A percentile compares a stretch with the other conserved stretches of the same genome.
Conservation (phyloP, 2,797 vertebrate genomes). For the Bucorvus abyssinicus region DNA sequence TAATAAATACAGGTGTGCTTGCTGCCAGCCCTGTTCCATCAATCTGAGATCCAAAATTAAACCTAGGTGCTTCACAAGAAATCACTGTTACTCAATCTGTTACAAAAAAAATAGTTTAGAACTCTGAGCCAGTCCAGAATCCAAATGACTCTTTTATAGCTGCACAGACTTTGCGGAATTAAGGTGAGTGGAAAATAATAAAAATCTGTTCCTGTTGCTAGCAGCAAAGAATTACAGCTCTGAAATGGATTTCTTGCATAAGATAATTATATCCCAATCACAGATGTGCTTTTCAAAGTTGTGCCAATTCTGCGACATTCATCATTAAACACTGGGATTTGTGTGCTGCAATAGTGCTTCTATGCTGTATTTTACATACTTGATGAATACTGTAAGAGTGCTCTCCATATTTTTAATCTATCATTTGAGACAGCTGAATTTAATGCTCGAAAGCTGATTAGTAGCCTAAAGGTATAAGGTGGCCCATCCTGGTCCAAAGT, state of each 20-base stretch:
- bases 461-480: slow-evolving; percentile 4
- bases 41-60: neutral
- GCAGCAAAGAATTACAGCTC: slow-evolving; percentile 10
- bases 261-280: slow-evolving; percentile 36
- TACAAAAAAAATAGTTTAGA: neutral
- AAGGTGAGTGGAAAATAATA: slow-evolving; percentile 30
- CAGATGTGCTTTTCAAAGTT: slow-evolving; percentile 15
- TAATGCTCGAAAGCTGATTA: neutral
- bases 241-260: slow-evolving; percentile 16
- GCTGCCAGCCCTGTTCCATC: neutral
- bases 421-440: neutral
- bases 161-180: neutral
- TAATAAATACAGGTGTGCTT: slow-evolving; percentile 7
- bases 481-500: neutral
- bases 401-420: neutral
- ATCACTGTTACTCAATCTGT: neutral
- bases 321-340: slow-evolving; percentile 22
- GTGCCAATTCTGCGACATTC: slow-evolving; percentile 9
- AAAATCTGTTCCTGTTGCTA: neutral
- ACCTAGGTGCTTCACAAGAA: neutral
- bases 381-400: neutral
- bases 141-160: neutral
- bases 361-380: neutral
- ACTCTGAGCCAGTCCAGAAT: neutral
- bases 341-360: neutral